A percentile compares a stretch with the other conserved stretches of the same genome.
Conservation (phyloP, 53 echinoderm and acorn worm species). For the Pentamera pediparva region DNA sequence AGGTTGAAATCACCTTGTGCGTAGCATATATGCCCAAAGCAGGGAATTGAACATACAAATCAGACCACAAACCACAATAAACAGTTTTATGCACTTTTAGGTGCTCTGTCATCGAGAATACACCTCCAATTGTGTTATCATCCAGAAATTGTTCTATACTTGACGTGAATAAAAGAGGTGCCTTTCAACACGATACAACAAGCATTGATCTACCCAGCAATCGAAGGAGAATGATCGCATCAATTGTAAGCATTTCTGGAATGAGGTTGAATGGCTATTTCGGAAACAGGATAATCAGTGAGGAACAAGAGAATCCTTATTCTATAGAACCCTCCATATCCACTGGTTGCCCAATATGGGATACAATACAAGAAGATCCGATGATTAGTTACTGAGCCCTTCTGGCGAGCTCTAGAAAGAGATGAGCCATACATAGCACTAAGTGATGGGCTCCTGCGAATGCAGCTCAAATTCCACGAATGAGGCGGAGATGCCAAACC, state of each 20-base stretch:
- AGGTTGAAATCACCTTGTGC: neutral
- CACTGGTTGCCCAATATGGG: slow-evolving; percentile 17
- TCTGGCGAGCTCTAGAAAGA: too few relatives aligned
- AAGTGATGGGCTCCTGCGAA: too few relatives aligned
- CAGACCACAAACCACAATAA: neutral
- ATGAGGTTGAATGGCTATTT: slow-evolving; percentile 16
- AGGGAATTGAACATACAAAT: neutral
- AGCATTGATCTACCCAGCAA: neutral
- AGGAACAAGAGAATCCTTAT: neutral
- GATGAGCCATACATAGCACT: too few relatives aligned
- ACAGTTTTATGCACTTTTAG: slow-evolving; percentile 18
- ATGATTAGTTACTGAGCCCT: too few relatives aligned
- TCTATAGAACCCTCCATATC: neutral
- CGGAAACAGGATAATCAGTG: neutral
- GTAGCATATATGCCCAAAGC: neutral
- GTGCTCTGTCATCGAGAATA: neutral
- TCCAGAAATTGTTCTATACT: slow-evolving; percentile 3
- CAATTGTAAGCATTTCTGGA: neutral
- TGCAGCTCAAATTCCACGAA: too few relatives aligned
- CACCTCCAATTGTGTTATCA: slow-evolving; percentile 1
- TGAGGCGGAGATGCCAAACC: too few relatives aligned
- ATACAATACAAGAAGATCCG: neutral
- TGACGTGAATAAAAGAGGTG: slow-evolving; percentile 16
- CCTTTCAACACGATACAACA: neutral
- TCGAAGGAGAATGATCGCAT: neutral